Percentiles rank a stretch among this genome's conserved stretches.
These are phyloP conservation scores for Pseudobourletiella spinata DNA, from an alignment of 1,140 invertebrate genomes.

Conservation along the genomic window DNA sequence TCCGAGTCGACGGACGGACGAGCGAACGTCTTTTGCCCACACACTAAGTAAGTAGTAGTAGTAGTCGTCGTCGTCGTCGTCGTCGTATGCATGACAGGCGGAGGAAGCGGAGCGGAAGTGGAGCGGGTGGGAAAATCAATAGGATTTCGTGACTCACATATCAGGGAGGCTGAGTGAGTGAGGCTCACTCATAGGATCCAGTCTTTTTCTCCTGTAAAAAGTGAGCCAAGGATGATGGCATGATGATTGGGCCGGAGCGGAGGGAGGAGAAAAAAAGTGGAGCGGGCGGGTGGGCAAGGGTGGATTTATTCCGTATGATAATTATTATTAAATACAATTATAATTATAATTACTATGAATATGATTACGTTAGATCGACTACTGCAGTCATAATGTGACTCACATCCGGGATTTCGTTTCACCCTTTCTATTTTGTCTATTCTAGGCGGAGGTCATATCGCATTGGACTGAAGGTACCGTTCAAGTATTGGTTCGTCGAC, in stretches of 20 bases:
- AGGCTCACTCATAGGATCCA: no score
- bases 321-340: not conserved
- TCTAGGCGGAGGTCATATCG: constrained; percentile 1
- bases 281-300: not conserved
- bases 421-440: not conserved
- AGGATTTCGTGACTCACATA: constrained; percentile 2
- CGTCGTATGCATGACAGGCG: no score
- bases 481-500: not conserved
- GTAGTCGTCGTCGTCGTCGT: no score
- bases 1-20: no score
- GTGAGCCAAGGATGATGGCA: no score
- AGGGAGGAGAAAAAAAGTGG: not conserved
- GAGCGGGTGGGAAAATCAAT: constrained; percentile 1
- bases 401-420: not conserved
- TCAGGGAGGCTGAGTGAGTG: not conserved
- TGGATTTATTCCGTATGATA: not conserved
- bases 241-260: no score
- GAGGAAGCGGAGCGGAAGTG: not conserved
- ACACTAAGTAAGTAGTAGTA: no score
- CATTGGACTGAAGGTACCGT: constrained; percentile 4
- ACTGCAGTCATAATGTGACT: not conserved
- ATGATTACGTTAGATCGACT: no score
- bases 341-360: no score
- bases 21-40: no score
- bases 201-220: not conserved